Evolutionary conservation across 2,797 vertebrate genomes (phyloP).

Genomic region (Paedocypris micromegethes): DNA sequence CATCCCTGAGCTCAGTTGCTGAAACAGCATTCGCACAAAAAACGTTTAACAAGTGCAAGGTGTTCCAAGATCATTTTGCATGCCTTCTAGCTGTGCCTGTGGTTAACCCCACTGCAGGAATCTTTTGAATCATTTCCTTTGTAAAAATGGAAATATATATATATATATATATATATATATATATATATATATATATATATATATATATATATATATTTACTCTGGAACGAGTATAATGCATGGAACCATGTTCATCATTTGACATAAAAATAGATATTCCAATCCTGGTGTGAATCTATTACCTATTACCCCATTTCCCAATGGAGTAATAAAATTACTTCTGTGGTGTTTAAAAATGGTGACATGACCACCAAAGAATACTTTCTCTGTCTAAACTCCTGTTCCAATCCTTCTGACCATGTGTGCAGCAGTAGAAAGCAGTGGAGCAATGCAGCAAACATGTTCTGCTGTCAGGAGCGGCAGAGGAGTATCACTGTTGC

Average conservation of each 20-base stretch:
- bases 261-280: no score
- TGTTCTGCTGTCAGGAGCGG: slow-evolving; percentile 34
- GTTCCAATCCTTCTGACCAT: no score
- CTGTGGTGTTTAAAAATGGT: no score
- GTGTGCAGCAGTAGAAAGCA: slow-evolving; percentile 10
- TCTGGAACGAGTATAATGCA: no score
- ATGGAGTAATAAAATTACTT: no score
- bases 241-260: no score
- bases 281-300: no score
- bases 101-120: not conserved
- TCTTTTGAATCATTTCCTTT: not conserved
- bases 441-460: slow-evolving; percentile 30
- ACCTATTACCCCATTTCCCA: no score
- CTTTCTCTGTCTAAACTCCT: no score
- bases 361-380: no score
- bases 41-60: slow-evolving; percentile 3
- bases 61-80: slow-evolving; percentile 3
- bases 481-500: slow-evolving; percentile 63
- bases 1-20: slow-evolving; percentile 15
- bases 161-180: not conserved
- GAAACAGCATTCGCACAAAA: slow-evolving; percentile 13
- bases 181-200: not conserved
- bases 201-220: not conserved
- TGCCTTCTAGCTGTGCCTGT: slow-evolving; percentile 1
- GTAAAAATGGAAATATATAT: not conserved